phyloP scores from a whole-genome alignment of 2,888 invertebrate species.

The Ditula angustiorana region DNA sequence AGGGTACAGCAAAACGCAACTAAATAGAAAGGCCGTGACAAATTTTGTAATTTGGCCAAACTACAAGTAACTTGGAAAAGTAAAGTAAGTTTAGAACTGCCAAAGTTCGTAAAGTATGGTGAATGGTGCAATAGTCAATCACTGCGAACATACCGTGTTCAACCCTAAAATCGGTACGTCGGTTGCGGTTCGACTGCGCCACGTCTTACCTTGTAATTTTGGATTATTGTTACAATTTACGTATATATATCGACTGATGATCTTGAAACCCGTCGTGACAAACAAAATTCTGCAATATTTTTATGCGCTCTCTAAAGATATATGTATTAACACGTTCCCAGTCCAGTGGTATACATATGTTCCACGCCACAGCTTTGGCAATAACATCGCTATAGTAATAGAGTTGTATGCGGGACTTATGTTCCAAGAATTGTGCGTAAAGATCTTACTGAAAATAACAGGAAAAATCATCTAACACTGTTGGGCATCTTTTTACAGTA shows the following conservation, averaged over 20 bases:
- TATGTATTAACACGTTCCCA: too few relatives aligned
- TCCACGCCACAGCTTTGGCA: too few relatives aligned
- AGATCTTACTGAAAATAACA: too few relatives aligned
- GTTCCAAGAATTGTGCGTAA: too few relatives aligned
- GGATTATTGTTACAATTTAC: conserved; percentile 58
- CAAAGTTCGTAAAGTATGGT: neutral
- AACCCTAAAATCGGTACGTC: conserved; percentile 36
- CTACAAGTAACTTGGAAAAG: too few relatives aligned
- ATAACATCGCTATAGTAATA: too few relatives aligned
- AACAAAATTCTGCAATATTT: neutral
- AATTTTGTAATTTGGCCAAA: too few relatives aligned
- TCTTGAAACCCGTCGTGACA: neutral
- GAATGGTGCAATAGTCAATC: neutral
- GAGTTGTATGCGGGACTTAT: too few relatives aligned
- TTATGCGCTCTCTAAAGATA: neutral
- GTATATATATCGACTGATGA: conserved; percentile 54
- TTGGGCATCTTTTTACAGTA: too few relatives aligned
- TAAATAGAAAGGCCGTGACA: conserved; percentile 21
- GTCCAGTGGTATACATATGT: too few relatives aligned
- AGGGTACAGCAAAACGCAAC: conserved; percentile 12
- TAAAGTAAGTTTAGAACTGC: neutral
- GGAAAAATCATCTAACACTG: too few relatives aligned
- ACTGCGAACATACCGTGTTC: neutral
- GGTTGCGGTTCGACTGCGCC: conserved; percentile 45
- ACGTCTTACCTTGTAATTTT: conserved; percentile 50